Percentiles rank a stretch among this genome's conserved stretches.
phyloP scores from a whole-genome alignment of 2,888 invertebrate species.

The Nebria brevicollis region DNA sequence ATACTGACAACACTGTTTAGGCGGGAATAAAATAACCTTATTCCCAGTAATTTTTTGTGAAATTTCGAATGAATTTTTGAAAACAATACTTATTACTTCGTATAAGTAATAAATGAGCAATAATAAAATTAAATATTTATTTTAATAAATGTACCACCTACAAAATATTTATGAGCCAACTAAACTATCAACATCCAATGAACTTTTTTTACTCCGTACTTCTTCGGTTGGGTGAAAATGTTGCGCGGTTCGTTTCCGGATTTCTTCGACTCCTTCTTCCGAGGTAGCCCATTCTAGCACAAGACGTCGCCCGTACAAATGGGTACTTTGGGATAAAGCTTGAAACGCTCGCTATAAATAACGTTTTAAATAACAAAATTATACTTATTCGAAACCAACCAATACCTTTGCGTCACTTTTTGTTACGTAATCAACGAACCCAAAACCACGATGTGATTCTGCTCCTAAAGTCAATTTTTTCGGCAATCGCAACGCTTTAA shows the following conservation, averaged over 20 bases:
- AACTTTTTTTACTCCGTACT: constrained; percentile 62
- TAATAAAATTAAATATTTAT: no score
- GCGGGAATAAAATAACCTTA: neutral
- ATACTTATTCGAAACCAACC: neutral
- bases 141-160: neutral
- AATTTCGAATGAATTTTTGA: no score
- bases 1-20: neutral
- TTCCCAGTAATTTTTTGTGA: no score
- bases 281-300: constrained; percentile 95
- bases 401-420: constrained; percentile 91
- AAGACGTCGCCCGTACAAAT: constrained; percentile 94
- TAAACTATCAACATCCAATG: constrained; percentile 60
- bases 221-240: constrained; percentile 65
- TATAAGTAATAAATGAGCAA: no score
- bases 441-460: constrained; percentile 91
- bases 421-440: constrained; percentile 91
- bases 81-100: no score
- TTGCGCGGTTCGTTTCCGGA: constrained; percentile 87
- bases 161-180: constrained; percentile 17
- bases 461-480: constrained; percentile 83
- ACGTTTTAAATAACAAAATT: constrained; percentile 20
- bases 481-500: constrained; percentile 90
- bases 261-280: constrained; percentile 77
- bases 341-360: constrained; percentile 85
- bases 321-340: constrained; percentile 93